Evolutionary conservation across 2,113 vertebrate genomes (phyloP).

Genomic region (Trematocara unimaculatum): DNA sequence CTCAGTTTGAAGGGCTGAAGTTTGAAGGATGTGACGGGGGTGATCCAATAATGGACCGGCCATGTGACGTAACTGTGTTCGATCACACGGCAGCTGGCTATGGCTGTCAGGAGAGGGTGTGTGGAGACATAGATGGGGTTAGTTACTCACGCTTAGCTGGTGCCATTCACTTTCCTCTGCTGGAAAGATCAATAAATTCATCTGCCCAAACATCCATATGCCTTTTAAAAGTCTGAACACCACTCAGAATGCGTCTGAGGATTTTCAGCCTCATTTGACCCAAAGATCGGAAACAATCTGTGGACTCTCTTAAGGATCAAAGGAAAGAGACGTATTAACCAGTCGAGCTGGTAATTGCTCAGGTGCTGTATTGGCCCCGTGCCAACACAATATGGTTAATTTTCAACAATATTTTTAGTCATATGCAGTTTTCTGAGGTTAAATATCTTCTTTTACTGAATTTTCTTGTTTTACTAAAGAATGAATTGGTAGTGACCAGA

Average conservation of each 20-base stretch:
- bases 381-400: background rate
- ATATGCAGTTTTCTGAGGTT: rapidly evolving
- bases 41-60: background rate
- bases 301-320: background rate
- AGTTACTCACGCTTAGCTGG: constrained; percentile 4
- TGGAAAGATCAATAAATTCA: constrained; percentile 6
- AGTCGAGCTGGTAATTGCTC: background rate
- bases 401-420: background rate
- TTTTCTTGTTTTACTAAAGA: background rate
- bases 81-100: constrained; percentile 6
- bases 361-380: background rate
- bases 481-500: background rate
- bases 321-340: background rate
- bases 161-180: background rate
- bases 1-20: background rate
- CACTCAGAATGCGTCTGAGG: background rate
- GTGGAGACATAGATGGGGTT: background rate
- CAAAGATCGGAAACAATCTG: background rate
- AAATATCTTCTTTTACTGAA: background rate
- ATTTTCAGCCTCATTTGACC: background rate
- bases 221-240: background rate
- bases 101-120: background rate
- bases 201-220: background rate
- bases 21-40: constrained; percentile 16
- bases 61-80: constrained; percentile 26